phyloP scores from a whole-genome alignment of 2,888 invertebrate species.

The Polyommatus iphigenia region DNA sequence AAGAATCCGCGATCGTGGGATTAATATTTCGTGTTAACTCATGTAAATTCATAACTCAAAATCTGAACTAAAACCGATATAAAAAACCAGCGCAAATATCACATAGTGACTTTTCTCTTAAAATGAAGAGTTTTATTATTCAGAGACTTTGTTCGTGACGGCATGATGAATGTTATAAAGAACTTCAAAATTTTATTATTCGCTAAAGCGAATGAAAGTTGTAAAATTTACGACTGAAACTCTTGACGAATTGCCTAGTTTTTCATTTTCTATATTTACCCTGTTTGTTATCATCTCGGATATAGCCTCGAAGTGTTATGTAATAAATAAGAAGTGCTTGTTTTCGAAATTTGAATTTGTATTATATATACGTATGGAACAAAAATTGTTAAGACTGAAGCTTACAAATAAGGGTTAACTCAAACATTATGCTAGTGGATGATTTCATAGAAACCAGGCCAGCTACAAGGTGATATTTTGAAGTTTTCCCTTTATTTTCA shows the following conservation, averaged over 20 bases:
- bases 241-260: slow-evolving; percentile 18
- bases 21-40: too few species aligned
- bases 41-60: background rate
- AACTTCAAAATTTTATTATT: slow-evolving; percentile 68
- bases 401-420: too few species aligned
- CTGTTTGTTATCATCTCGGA: background rate
- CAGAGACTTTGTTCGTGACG: slow-evolving; percentile 70
- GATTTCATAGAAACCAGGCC: too few species aligned
- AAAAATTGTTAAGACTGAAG: background rate
- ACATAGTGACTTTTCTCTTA: slow-evolving; percentile 40
- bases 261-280: slow-evolving; percentile 16
- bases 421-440: too few species aligned
- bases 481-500: too few species aligned
- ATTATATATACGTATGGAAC: background rate
- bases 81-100: slow-evolving; percentile 38
- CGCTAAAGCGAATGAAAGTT: slow-evolving; percentile 59
- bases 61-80: slow-evolving; percentile 28
- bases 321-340: background rate
- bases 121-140: slow-evolving; percentile 65
- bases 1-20: too few species aligned
- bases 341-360: background rate
- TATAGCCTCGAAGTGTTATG: background rate
- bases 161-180: slow-evolving; percentile 73
- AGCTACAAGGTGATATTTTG: too few species aligned
- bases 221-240: slow-evolving; percentile 57